These are phyloP conservation scores for Pocillopora grandis DNA, from an alignment of 92 coral and sea anemone genomes.

Conservation along the genomic window DNA sequence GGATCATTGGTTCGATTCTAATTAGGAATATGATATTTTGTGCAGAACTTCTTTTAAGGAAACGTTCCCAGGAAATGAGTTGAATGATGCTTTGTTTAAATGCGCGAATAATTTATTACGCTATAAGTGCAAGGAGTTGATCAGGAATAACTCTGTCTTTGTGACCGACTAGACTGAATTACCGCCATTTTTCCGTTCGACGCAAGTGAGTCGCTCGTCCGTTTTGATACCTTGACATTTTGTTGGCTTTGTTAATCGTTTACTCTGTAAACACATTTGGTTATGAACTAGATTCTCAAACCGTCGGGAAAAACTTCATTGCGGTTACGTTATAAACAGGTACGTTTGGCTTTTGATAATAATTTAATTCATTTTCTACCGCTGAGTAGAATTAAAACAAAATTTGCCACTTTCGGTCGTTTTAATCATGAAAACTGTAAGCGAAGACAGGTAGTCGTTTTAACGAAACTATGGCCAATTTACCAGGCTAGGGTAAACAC, in stretches of 20 bases:
- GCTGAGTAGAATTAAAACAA: not conserved
- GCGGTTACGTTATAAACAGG: not conserved
- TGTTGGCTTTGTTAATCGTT: slow-evolving; percentile 1
- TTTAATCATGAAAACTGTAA: not conserved
- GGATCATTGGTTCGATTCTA: slow-evolving; percentile 31
- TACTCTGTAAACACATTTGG: not conserved
- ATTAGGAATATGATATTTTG: slow-evolving; percentile 37
- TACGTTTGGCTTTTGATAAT: not conserved
- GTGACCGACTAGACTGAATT: not conserved
- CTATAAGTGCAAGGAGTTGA: not conserved
- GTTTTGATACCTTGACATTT: not conserved
- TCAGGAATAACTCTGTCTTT: not conserved
- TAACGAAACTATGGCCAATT: slow-evolving; percentile 2
- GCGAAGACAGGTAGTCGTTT: not conserved
- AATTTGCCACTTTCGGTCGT: not conserved
- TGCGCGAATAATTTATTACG: slow-evolving; percentile 9
- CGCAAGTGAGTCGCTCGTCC: not conserved
- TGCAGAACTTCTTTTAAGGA: slow-evolving; percentile 26
- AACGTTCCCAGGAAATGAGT: slow-evolving; percentile 31
- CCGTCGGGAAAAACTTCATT: not conserved
- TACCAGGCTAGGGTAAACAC: slow-evolving; percentile 16
- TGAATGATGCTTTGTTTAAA: slow-evolving; percentile 30
- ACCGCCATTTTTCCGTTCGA: not conserved
- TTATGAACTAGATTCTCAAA: not conserved
- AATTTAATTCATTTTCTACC: not conserved